phyloP scores from a whole-genome alignment of 2,113 vertebrate genomes.

The Notothenia rossii region DNA sequence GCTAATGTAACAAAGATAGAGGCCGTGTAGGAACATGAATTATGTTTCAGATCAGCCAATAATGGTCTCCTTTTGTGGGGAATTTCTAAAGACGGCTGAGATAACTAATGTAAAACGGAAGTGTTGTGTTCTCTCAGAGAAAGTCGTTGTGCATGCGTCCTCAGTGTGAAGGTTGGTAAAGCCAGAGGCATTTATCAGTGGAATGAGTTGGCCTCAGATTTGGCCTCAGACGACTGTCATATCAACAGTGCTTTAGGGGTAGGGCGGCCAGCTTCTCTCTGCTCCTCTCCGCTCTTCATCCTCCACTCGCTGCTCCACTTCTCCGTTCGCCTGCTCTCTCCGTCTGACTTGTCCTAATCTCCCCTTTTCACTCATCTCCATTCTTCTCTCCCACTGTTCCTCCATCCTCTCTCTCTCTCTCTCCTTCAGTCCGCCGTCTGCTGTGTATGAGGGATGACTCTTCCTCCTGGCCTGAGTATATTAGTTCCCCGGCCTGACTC shows the following conservation, averaged over 20 bases:
- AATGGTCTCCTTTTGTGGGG: slow-evolving; percentile 18
- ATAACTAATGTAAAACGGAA: slow-evolving; percentile 48
- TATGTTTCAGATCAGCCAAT: slow-evolving; percentile 34
- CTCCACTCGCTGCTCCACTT: slow-evolving; percentile 48
- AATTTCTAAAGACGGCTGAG: slow-evolving; percentile 20
- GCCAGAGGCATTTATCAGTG: slow-evolving; percentile 73
- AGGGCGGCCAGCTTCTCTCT: slow-evolving; percentile 51
- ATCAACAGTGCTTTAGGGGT: slow-evolving; percentile 63
- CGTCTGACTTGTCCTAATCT: slow-evolving; percentile 62
- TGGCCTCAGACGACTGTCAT: slow-evolving; percentile 69
- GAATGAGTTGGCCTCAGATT: slow-evolving; percentile 72
- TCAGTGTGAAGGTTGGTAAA: slow-evolving; percentile 66
- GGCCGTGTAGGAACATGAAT: slow-evolving; percentile 36
- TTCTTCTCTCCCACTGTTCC: slow-evolving; percentile 47
- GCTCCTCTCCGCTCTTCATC: slow-evolving; percentile 29
- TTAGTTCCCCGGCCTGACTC: slow-evolving; percentile 70
- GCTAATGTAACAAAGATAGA: slow-evolving; percentile 58
- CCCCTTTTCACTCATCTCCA: slow-evolving; percentile 44
- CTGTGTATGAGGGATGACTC: slow-evolving; percentile 71
- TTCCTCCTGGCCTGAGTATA: slow-evolving; percentile 72
- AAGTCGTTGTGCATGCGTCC: slow-evolving; percentile 35
- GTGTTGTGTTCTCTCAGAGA: slow-evolving; percentile 22
- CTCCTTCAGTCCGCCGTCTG: slow-evolving; percentile 36
- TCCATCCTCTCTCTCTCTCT: slow-evolving; percentile 25
- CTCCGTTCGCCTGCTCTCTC: slow-evolving; percentile 59